phyloP scores from a whole-genome alignment of 1,140 invertebrate genomes.

The Neodiprion virginianus region DNA sequence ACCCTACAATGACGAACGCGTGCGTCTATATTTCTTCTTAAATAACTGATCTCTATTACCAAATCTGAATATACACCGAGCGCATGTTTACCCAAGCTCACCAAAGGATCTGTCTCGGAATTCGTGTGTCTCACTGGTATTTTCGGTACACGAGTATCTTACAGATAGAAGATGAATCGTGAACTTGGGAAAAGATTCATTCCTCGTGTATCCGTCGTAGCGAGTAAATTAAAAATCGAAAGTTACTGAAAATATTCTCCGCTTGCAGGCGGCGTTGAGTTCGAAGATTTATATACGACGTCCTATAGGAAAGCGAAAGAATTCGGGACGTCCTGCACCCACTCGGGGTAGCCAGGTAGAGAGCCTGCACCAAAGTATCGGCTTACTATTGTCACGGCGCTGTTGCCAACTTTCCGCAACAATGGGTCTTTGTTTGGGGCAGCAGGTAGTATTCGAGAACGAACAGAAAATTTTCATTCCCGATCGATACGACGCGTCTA shows the following conservation, averaged over 20 bases:
- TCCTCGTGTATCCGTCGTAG: not conserved
- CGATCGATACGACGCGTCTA: not conserved
- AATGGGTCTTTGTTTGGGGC: too few species aligned
- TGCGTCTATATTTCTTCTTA: too few species aligned
- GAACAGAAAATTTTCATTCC: not conserved
- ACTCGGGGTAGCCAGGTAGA: not conserved
- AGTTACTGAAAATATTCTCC: not conserved
- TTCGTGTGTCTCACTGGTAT: too few species aligned
- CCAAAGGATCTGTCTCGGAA: too few species aligned
- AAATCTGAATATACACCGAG: too few species aligned
- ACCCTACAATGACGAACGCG: too few species aligned
- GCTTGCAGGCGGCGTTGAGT: not conserved
- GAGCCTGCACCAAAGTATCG: not conserved
- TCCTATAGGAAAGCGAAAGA: not conserved
- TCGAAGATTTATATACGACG: not conserved
- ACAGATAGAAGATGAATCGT: too few species aligned
- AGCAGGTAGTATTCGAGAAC: not conserved
- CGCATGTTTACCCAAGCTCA: too few species aligned
- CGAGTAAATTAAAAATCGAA: not conserved
- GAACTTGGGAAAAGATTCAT: too few species aligned
- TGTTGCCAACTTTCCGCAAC: not conserved
- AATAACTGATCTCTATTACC: too few species aligned
- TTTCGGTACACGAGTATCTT: too few species aligned
- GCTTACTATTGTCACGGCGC: not conserved
- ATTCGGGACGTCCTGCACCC: not conserved